Evolutionary conservation across 2,888 invertebrate genomes (phyloP).

Genomic region (Nomada fabriciana): DNA sequence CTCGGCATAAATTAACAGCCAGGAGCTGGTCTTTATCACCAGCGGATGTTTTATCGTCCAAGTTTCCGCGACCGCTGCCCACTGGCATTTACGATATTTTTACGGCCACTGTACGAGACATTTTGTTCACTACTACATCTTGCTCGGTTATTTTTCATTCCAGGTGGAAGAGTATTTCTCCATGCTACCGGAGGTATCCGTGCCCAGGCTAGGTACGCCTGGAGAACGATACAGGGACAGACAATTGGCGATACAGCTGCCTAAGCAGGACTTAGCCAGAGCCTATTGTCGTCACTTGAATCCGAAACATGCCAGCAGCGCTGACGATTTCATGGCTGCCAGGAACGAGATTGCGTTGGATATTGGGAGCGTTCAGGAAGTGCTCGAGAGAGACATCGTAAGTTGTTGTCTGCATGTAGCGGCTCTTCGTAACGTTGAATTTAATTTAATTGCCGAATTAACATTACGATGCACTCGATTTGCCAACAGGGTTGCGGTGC

Average conservation of each 20-base stretch:
- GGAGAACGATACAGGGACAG: conserved; percentile 93
- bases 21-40: conserved; percentile 61
- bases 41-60: conserved; percentile 55
- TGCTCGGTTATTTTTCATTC: not conserved
- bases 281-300: conserved; percentile 95
- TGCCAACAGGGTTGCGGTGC: conserved; percentile 91
- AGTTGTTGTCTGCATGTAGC: conserved; percentile 53
- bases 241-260: conserved; percentile 95
- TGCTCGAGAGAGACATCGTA: conserved; percentile 78
- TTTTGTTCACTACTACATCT: not conserved
- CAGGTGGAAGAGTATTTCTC: conserved; percentile 97
- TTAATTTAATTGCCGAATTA: not conserved
- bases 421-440: no score
- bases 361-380: conserved; percentile 88
- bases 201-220: conserved; percentile 90
- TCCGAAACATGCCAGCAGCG: conserved; percentile 91
- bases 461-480: not conserved
- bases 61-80: conserved; percentile 25
- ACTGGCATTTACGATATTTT: conserved; percentile 57
- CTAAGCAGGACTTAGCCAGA: conserved; percentile 96
- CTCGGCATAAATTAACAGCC: conserved; percentile 67
- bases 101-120: not conserved
- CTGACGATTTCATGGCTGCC: conserved; percentile 96
- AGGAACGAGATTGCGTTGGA: conserved; percentile 98
- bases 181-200: conserved; percentile 89